Evolutionary conservation across 1,140 invertebrate genomes (phyloP), one percentile per base, ranked within the genome.

Genomic region (Lasaia peninsularis): DNA sequence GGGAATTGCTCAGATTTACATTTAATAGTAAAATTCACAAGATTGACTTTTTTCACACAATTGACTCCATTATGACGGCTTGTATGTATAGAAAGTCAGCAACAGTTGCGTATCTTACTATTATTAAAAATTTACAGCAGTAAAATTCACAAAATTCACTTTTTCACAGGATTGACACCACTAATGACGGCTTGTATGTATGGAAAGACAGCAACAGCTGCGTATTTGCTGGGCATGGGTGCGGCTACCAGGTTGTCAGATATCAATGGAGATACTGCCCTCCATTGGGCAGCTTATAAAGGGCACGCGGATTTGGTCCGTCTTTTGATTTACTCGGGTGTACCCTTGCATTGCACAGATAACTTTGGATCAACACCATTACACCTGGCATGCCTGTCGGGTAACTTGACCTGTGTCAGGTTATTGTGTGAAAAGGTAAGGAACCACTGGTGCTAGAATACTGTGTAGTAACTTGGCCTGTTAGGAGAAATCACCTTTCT

Each of bases 201-300:
- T 86, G 96, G 96, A 7, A 92, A 96, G 78, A 95, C 95, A 18
- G 95, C 96, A 16, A 95, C 96, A 0, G 96, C 96, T 0, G 95
- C 95, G 0, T 98, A 95, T 89, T 88, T 98, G 0, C 91, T 98
- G 48, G 96, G 96, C 8, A 96, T 95, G 92, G 96, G 95, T 21
- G 96, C 94, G 10, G 87, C 95, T 0, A 94, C 96, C 60, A 93
- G 96, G 74, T 83, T 97, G 2, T 94, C 95, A 5, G 96, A 98
- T 73, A 96, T 96, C 63, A 97, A 98, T 79, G 96, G 97, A 0
- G 96, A 98, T 67, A 97, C 96, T 3, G 96, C 96, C 0, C 85
- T 98, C 4, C 96, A 98, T 71, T 98, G 97, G 97, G 96, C 96
- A 0, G 95, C 95, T 1, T 98, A 97, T 79, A 98, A 98, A 89